A percentile compares a stretch with the other conserved stretches of the same genome.
phyloP scores from a whole-genome alignment of 1,140 invertebrate genomes.

The Lethrus apterus region DNA sequence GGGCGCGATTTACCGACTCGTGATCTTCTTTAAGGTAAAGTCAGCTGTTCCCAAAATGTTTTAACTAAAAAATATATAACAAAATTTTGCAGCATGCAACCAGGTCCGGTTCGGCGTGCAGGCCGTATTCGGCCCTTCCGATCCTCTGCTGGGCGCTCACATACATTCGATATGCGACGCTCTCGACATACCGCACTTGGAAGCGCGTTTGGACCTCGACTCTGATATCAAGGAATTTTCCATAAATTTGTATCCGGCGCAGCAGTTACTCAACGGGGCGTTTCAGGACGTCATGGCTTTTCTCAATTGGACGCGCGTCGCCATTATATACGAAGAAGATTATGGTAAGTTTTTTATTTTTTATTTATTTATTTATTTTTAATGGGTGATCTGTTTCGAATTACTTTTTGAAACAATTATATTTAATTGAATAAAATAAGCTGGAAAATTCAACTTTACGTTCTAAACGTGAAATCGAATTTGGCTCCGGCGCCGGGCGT shows the following conservation, averaged over 20 bases:
- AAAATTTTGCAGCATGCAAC: conserved; percentile 70
- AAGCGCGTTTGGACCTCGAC: conserved; percentile 67
- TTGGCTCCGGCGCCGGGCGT: too few relatives aligned
- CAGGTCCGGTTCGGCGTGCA: conserved; percentile 78
- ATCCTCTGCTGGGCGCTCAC: conserved; percentile 71
- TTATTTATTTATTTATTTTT: too few relatives aligned
- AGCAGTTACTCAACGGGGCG: conserved; percentile 72
- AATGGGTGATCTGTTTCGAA: too few relatives aligned
- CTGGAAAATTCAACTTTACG: too few relatives aligned
- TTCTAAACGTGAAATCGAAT: too few relatives aligned
- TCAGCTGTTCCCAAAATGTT: too few relatives aligned
- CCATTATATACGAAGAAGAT: conserved; percentile 88
- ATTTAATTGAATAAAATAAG: too few relatives aligned
- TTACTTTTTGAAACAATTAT: too few relatives aligned
- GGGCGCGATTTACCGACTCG: too few relatives aligned
- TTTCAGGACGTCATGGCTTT: conserved; percentile 82
- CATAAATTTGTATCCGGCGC: conserved; percentile 83
- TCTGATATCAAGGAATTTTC: conserved; percentile 68
- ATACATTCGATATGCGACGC: conserved; percentile 88
- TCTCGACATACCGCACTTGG: conserved; percentile 81
- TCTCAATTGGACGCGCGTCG: conserved; percentile 88
- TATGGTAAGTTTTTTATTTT: conserved; percentile 57
- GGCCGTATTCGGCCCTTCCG: conserved; percentile 83
- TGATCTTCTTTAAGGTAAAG: too few relatives aligned
- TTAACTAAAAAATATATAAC: too few relatives aligned